Percentiles rank a stretch among this genome's conserved stretches.
Evolutionary conservation across 2,113 vertebrate species (phyloP).

Genomic region (Gavia stellata): DNA sequence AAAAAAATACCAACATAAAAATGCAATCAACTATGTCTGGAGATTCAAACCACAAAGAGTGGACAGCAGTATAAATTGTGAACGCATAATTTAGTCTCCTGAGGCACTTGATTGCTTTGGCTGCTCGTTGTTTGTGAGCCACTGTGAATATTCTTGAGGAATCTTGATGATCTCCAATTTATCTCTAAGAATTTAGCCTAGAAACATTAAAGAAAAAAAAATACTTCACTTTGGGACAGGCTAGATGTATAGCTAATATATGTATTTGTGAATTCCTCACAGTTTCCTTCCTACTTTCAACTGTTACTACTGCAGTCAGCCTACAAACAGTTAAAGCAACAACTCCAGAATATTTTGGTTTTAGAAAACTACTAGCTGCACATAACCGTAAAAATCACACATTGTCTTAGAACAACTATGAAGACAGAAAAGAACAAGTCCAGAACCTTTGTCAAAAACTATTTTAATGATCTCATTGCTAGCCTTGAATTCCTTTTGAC

Average conservation of each 20-base stretch:
- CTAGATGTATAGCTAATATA: neutral
- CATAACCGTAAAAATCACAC: neutral
- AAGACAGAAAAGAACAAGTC: neutral
- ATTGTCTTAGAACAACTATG: neutral
- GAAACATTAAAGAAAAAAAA: neutral
- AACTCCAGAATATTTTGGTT: neutral
- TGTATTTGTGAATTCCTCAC: neutral
- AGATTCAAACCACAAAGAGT: neutral
- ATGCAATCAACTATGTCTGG: neutral
- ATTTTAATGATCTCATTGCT: neutral
- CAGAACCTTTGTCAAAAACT: neutral
- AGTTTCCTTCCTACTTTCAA: neutral
- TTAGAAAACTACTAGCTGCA: neutral
- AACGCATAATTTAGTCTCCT: neutral
- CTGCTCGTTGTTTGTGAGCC: conserved; percentile 1
- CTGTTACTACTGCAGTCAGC: neutral
- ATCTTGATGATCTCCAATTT: conserved; percentile 23
- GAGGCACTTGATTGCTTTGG: neutral
- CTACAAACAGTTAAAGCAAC: neutral
- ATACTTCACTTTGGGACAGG: neutral
- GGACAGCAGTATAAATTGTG: conserved; percentile 7
- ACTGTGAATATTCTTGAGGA: neutral
- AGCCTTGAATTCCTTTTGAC: neutral
- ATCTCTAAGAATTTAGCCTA: neutral
- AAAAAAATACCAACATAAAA: neutral